Conservation (phyloP, 2,888 invertebrate species). For the Apoda limacodes region DNA sequence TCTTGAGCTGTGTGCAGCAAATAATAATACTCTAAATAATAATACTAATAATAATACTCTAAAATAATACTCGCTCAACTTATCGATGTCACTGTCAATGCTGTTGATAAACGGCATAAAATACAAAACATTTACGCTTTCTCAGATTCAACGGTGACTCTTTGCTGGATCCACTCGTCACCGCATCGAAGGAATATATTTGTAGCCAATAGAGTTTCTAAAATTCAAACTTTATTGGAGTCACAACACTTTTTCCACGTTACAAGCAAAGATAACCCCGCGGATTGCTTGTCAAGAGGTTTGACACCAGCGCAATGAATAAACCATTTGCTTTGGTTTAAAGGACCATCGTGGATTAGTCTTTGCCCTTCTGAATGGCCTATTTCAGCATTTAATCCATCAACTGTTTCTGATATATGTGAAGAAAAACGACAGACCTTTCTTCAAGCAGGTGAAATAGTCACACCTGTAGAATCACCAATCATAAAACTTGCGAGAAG, state of each 20-base stretch:
- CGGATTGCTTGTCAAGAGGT: conserved; percentile 13
- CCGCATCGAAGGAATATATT: conserved; percentile 4
- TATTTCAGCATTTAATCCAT: not conserved
- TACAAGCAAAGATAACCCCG: conserved; percentile 3
- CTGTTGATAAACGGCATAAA: not conserved
- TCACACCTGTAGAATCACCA: not conserved
- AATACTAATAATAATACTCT: too few species aligned
- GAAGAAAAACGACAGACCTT: not conserved
- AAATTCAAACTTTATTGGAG: conserved; percentile 1
- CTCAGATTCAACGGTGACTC: conserved; percentile 2
- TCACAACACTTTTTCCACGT: conserved; percentile 6
- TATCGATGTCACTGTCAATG: not conserved
- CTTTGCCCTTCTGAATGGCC: not conserved
- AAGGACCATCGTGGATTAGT: conserved; percentile 2
- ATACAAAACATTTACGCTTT: not conserved
- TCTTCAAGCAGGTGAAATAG: not conserved
- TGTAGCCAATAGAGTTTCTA: not conserved
- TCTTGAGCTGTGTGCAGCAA: conserved; percentile 1
- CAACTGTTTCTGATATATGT: not conserved
- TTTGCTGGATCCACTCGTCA: conserved; percentile 6
- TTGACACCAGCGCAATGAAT: conserved; percentile 6
- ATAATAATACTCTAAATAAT: too few species aligned
- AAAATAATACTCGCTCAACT: not conserved
- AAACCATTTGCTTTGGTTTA: conserved; percentile 1
- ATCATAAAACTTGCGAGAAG: not conserved